Evolutionary conservation across 2,113 vertebrate species (phyloP).

Genomic region (Ovis aries): DNA sequence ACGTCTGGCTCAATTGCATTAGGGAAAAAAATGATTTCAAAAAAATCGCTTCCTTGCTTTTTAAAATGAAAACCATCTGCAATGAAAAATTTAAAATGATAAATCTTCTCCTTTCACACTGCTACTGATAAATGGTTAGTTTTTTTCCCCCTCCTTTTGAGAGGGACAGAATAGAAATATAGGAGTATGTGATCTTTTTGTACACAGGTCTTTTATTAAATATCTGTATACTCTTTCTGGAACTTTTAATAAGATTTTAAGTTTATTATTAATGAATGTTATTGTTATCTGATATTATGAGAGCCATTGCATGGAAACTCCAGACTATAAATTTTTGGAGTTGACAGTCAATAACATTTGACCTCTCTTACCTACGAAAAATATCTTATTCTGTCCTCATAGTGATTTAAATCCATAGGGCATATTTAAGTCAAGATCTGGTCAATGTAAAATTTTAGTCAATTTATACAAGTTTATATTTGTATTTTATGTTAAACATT

Average conservation of each 20-base stretch:
- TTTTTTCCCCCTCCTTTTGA: slow-evolving; percentile 39
- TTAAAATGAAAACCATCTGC: slow-evolving; percentile 80
- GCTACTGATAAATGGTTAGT: slow-evolving; percentile 62
- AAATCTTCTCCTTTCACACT: slow-evolving; percentile 61
- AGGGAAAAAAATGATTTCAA: slow-evolving; percentile 68
- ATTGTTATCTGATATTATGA: not conserved
- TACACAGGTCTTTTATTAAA: not conserved
- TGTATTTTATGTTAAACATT: not conserved
- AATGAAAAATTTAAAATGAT: slow-evolving; percentile 73
- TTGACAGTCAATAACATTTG: slow-evolving; percentile 32
- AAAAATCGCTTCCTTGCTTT: slow-evolving; percentile 72
- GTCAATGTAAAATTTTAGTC: slow-evolving; percentile 18
- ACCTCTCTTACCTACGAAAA: not conserved
- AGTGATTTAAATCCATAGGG: slow-evolving; percentile 20
- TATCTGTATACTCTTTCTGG: not conserved
- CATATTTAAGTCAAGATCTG: not conserved
- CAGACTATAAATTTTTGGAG: slow-evolving; percentile 10
- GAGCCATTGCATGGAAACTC: slow-evolving; percentile 1
- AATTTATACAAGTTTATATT: not conserved
- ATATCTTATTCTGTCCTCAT: not conserved
- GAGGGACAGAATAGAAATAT: not conserved
- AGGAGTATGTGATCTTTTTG: not conserved
- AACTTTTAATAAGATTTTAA: slow-evolving; percentile 28
- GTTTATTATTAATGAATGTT: not conserved
- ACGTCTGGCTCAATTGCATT: slow-evolving; percentile 79